Conservation (phyloP, 2,113 vertebrate species). For the Leucosticte australis region DNA sequence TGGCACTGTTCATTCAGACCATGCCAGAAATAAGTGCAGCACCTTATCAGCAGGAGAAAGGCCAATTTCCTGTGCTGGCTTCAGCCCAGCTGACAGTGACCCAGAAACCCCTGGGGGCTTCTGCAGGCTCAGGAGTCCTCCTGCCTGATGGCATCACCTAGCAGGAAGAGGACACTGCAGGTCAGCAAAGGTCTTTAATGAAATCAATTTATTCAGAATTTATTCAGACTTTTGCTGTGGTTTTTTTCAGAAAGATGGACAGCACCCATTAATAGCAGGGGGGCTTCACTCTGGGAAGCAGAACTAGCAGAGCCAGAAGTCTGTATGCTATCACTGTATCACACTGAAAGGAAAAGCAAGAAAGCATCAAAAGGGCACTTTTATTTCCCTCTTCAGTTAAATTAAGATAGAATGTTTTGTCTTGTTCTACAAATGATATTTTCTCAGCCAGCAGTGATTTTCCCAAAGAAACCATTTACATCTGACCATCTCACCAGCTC, state of each 20-base stretch:
- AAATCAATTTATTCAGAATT: neutral
- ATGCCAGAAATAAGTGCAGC: neutral
- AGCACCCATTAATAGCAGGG: neutral
- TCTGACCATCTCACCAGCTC: neutral
- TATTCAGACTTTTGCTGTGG: neutral
- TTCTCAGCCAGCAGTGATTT: neutral
- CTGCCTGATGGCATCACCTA: neutral
- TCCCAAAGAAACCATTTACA: neutral
- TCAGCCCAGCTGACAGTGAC: rapidly evolving
- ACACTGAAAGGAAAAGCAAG: neutral
- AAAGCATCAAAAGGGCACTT: neutral
- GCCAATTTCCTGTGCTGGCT: neutral
- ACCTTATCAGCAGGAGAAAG: neutral
- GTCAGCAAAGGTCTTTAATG: neutral
- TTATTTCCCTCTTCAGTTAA: neutral
- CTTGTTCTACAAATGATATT: neutral
- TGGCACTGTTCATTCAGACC: neutral
- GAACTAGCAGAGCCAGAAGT: neutral
- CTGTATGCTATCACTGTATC: neutral
- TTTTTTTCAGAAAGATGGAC: neutral
- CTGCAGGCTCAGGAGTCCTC: neutral
- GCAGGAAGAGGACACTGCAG: neutral
- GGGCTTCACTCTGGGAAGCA: neutral
- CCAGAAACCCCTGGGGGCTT: neutral
- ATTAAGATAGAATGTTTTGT: neutral